A percentile compares a stretch with the other conserved stretches of the same genome.
phyloP scores from a whole-genome alignment of 2,888 invertebrate species.

The Netelia inedita region DNA sequence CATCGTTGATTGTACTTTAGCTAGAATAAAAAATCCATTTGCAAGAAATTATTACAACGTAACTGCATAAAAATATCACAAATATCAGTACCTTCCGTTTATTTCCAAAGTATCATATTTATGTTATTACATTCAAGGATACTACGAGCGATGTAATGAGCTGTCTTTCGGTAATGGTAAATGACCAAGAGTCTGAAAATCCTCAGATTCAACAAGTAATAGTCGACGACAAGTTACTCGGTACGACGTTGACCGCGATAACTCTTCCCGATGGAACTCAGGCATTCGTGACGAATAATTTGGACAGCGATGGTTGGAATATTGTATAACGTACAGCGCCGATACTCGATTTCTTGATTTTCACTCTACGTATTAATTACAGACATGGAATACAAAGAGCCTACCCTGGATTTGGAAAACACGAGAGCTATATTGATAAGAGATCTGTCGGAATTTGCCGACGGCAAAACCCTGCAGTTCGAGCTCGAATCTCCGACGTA shows the following conservation, averaged over 20 bases:
- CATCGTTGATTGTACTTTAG: too few relatives aligned
- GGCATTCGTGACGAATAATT: slow-evolving; percentile 80
- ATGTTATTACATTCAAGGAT: slow-evolving; percentile 70
- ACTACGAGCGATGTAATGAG: slow-evolving; percentile 77
- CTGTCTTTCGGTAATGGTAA: slow-evolving; percentile 80
- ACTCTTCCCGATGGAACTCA: slow-evolving; percentile 83
- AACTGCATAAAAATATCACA: background rate
- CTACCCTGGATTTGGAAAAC: slow-evolving; percentile 76
- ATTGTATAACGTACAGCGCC: background rate
- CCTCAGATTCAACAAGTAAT: slow-evolving; percentile 77
- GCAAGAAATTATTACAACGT: too few relatives aligned
- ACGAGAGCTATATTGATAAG: slow-evolving; percentile 80
- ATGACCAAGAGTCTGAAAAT: slow-evolving; percentile 74
- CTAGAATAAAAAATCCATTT: too few relatives aligned
- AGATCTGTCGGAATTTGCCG: slow-evolving; percentile 77
- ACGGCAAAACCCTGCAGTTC: slow-evolving; percentile 79
- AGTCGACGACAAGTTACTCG: slow-evolving; percentile 78
- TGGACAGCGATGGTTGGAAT: slow-evolving; percentile 56
- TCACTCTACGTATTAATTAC: background rate
- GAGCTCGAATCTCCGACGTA: slow-evolving; percentile 77
- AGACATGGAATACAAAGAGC: slow-evolving; percentile 66
- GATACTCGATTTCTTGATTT: slow-evolving; percentile 17
- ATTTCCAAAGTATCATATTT: background rate
- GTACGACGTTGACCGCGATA: slow-evolving; percentile 81
- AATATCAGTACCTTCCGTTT: background rate